A percentile compares a stretch with the other conserved stretches of the same genome.
Evolutionary conservation across 2,888 invertebrate species (phyloP).

Genomic region (Gymnosoma rotundatum): DNA sequence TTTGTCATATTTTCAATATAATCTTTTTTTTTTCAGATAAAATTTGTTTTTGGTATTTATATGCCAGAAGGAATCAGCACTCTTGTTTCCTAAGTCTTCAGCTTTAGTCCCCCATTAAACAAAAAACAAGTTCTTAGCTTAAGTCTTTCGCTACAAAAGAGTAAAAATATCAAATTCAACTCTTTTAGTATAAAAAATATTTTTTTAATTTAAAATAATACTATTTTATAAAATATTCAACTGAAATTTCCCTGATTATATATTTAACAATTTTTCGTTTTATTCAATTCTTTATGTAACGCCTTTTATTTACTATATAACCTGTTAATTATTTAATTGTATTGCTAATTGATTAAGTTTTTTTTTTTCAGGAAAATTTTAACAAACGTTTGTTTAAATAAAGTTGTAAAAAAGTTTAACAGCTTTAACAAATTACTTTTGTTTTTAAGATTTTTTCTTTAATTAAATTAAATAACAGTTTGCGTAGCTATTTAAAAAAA

Average conservation of each 20-base stretch:
- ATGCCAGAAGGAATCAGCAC: neutral
- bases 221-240: too few relatives aligned
- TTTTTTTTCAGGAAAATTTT: slow-evolving; percentile 15
- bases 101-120: neutral
- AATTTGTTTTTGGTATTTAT: too few relatives aligned
- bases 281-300: too few relatives aligned
- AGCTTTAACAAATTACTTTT: slow-evolving; percentile 61
- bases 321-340: neutral
- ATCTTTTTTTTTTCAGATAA: too few relatives aligned
- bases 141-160: slow-evolving; percentile 46
- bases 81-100: slow-evolving; percentile 18
- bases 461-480: too few relatives aligned
- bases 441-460: slow-evolving; percentile 15
- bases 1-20: too few relatives aligned
- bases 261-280: too few relatives aligned
- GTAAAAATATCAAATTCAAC: too few relatives aligned
- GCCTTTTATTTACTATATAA: too few relatives aligned
- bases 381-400: slow-evolving; percentile 40
- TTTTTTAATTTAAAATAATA: slow-evolving; percentile 4
- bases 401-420: slow-evolving; percentile 64
- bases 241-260: too few relatives aligned
- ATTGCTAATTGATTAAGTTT: neutral
- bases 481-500: too few relatives aligned
- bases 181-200: too few relatives aligned
- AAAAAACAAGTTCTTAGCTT: slow-evolving; percentile 43